Base-by-base conservation (phyloP, 2,113 vertebrate species). In the Eublepharis macularius region DNA sequence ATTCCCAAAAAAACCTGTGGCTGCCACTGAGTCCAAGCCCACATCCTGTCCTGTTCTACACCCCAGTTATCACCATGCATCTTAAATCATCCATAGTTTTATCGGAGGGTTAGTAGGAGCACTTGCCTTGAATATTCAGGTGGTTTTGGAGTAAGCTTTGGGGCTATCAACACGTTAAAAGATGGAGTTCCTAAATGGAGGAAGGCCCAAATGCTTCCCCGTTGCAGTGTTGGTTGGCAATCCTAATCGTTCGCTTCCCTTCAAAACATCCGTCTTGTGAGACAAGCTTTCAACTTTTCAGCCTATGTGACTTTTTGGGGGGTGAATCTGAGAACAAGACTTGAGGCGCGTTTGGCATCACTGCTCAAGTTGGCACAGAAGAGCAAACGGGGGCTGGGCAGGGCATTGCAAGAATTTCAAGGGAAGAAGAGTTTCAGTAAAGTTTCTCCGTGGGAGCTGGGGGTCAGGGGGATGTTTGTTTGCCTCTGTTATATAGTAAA, bases 141-240 rank as follows among this genome's bases (percentile, higher is more conserved):
- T 93, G 90, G 85, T 92, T 84, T 91, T 87, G 92, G 91, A 90
- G 94, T 87, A 91, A 81, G 88, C 91, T 84, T 86, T 88, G 93
- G 91, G 85, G 88, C 19, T 91, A 88, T 84, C 86, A 84, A 88
- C 83, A 81, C 84, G 41, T 90, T 93, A 93, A 88, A 91, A 92
- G 93, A 92, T 92, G 87, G 90, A 85, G 39, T 65, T 76, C 60
- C 73, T 49, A 75, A 89, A 74, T 91, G 83, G 78, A 83, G 86
- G 87, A 74, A 86, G 86, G 83, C 72, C 80, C 86, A 79, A 87
- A 63, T 36, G 2, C 29, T 29, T 1, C 26, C n/a, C 29, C 6
- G 24, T 29, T 36, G 26, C 41, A 39, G 57, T 4, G 10, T 12
- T 13, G 4, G 13, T 14, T 26, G 13, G 43, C n/a, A 7, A 17